Percentiles rank a stretch among this genome's conserved stretches.
phyloP scores from a whole-genome alignment of 2,797 vertebrate species.

The Xiphorhynchus erythropygius region DNA sequence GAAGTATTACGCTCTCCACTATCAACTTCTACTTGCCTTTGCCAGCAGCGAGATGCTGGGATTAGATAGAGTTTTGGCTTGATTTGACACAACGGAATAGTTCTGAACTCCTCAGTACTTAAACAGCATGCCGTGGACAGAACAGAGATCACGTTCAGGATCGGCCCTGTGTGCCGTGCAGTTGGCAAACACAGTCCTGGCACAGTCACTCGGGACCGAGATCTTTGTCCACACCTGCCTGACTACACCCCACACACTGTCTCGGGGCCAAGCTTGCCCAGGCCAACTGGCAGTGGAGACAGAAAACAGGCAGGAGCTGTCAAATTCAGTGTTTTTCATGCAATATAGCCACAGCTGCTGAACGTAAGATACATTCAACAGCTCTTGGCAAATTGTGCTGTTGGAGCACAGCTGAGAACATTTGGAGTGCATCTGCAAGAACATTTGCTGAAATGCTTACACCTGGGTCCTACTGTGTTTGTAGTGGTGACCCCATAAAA shows the following conservation, averaged over 20 bases:
- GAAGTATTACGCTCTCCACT: background rate
- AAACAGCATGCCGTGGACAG: background rate
- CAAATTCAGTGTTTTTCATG: background rate
- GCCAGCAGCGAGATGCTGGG: background rate
- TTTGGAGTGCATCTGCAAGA: conserved; percentile 56
- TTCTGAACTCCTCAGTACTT: background rate
- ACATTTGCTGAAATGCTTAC: conserved; percentile 45
- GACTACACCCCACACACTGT: background rate
- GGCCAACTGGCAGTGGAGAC: background rate
- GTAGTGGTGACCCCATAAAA: conserved; percentile 9
- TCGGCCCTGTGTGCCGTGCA: background rate
- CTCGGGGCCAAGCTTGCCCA: background rate
- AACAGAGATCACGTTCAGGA: background rate
- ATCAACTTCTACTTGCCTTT: background rate
- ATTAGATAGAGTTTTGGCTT: background rate
- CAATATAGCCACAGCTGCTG: conserved; percentile 9
- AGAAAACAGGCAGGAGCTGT: conserved; percentile 11
- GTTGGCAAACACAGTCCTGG: background rate
- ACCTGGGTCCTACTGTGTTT: conserved; percentile 47
- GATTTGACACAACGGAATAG: background rate
- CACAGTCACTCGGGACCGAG: background rate
- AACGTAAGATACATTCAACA: conserved; percentile 18
- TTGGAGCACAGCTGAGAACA: conserved; percentile 61
- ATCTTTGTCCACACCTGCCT: background rate
- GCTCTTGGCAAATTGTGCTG: conserved; percentile 26